Evolutionary conservation across 2,888 invertebrate genomes (phyloP), one percentile per base, ranked within the genome.

Genomic region (Cryptocephalus primarius): DNA sequence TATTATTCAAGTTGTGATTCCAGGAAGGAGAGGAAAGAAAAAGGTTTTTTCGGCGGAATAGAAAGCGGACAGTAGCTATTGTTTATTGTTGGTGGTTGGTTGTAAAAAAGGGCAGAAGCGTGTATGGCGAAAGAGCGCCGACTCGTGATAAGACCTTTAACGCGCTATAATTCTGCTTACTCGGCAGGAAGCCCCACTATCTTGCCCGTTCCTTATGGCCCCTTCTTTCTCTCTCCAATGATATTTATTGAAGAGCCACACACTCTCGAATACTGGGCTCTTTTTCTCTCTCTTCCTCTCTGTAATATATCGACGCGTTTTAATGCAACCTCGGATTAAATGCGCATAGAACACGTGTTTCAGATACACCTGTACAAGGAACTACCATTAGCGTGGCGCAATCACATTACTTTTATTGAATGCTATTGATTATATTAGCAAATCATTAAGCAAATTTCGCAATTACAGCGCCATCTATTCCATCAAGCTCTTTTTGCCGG

Each of bases 71-170:
- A 43, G 49, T 51, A 49, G 51, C 51, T 40, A 51, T 51, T 51
- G 51, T 51, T 51, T 51, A 51, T 51, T 47, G 47, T 51, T 12
- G 45, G 34, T 44, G 49, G 42, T 12, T 32, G 44, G 46, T 34
- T 42, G 45, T 45, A 48, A 48, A 51, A 51, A 51, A 48, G 48
- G 43, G 48, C 44, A 42, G 41, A 38, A 46, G 32, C 42, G 46
- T 46, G 46, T 48, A 43, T 45, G 51, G 48, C 48, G 51, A 51
- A 51, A 48, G 48, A 47, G 38, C 39, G 42, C 42, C 46, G 46
- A 41, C 36, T 46, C 38, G 46, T 52, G 52, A 52, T 52, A 52
- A 52, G 52, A 39, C 42, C 48, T 48, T 49, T 49, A 49, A 48
- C 50, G 48, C 50, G 52, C 52, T 48, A 52, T 52, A 52, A 50